Conservation (phyloP, 1,140 invertebrate genomes). For the Brachionus calyciflorus region DNA sequence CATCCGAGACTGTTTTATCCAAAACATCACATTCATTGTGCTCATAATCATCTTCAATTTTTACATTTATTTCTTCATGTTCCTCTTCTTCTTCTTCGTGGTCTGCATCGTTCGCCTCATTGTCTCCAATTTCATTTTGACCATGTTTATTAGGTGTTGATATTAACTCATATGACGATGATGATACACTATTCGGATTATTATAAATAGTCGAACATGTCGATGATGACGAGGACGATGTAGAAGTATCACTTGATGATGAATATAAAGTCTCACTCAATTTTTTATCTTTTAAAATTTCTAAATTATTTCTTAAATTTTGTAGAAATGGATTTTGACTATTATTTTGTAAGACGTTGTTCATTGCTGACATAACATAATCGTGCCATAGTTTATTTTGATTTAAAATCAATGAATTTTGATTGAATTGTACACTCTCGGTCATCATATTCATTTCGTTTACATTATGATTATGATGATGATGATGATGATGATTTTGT, state of each 20-base stretch:
- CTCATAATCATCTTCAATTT: neutral
- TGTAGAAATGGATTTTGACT: neutral
- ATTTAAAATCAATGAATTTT: neutral
- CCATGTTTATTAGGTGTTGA: neutral
- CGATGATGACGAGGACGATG: slow-evolving; percentile 25
- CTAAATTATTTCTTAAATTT: neutral
- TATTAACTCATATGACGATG: neutral
- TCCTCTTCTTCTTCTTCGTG: neutral
- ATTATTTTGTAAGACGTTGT: neutral
- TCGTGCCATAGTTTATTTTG: slow-evolving; percentile 23
- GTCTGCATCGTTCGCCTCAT: neutral
- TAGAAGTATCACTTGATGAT: neutral
- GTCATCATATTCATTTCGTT: neutral
- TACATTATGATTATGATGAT: neutral
- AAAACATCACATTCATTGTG: no score
- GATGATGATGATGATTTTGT: neutral
- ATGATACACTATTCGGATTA: slow-evolving; percentile 11
- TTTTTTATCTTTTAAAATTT: neutral
- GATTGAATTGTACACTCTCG: neutral
- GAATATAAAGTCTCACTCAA: neutral
- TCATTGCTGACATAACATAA: neutral
- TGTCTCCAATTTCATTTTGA: neutral
- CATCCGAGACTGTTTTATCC: no score
- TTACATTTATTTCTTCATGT: neutral
- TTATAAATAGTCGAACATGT: slow-evolving; percentile 1